A percentile compares a stretch with the other conserved stretches of the same genome.
Conservation (phyloP, 2,888 invertebrate genomes). For the Drosophila anomalata region DNA sequence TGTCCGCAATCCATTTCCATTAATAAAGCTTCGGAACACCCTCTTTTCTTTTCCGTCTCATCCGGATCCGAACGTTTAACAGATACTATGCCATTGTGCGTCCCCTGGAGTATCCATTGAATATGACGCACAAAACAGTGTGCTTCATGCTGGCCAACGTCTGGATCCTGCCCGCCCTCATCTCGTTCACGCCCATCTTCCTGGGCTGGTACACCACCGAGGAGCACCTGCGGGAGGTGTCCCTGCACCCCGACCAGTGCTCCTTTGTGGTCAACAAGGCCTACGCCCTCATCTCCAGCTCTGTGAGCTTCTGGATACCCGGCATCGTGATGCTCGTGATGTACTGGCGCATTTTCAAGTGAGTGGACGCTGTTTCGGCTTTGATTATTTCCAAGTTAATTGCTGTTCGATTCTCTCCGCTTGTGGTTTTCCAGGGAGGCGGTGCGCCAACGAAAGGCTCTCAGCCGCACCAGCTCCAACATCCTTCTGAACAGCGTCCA, state of each 20-base stretch:
- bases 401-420: slow-evolving; percentile 10
- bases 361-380: slow-evolving; percentile 49
- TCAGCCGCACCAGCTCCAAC: slow-evolving; percentile 93
- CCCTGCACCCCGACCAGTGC: slow-evolving; percentile 90
- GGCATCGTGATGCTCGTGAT: slow-evolving; percentile 96
- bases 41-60: slow-evolving; percentile 1
- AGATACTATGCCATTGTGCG: slow-evolving; percentile 96
- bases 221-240: slow-evolving; percentile 87
- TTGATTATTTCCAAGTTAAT: slow-evolving; percentile 29
- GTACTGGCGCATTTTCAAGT: slow-evolving; percentile 92
- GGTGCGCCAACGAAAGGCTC: slow-evolving; percentile 91
- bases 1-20: slow-evolving; percentile 32
- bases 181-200: slow-evolving; percentile 97
- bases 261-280: slow-evolving; percentile 93
- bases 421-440: slow-evolving; percentile 86
- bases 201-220: slow-evolving; percentile 97
- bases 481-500: slow-evolving; percentile 93
- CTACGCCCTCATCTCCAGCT: slow-evolving; percentile 94
- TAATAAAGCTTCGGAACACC: slow-evolving; percentile 21
- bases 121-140: slow-evolving; percentile 93
- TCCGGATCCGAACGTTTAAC: slow-evolving; percentile 13
- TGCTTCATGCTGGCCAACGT: slow-evolving; percentile 93
- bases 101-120: slow-evolving; percentile 95
- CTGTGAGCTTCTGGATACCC: slow-evolving; percentile 96
- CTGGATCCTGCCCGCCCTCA: slow-evolving; percentile 95